Percentiles rank a stretch among this genome's conserved stretches.
Evolutionary conservation across 2,888 invertebrate species (phyloP).

Genomic region (Caenorhabditis becei): DNA sequence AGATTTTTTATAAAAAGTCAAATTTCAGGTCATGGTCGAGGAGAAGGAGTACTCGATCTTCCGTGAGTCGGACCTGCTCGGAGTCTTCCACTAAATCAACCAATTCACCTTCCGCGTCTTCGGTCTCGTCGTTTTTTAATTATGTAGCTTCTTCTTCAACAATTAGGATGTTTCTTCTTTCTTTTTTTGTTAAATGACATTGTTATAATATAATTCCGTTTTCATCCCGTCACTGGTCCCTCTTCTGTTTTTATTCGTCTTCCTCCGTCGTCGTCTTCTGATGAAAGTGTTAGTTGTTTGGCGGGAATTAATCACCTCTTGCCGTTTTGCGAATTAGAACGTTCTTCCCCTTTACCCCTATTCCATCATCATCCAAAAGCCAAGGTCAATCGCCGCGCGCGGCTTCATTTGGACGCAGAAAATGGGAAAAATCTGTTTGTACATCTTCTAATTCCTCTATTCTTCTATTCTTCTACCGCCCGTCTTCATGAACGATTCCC

Average conservation of each 20-base stretch:
- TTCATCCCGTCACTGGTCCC: conserved; percentile 6
- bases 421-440: conserved; percentile 28
- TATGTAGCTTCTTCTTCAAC: conserved; percentile 9
- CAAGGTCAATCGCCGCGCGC: conserved; percentile 9
- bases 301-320: background rate
- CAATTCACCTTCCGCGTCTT: conserved; percentile 6
- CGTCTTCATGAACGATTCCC: conserved; percentile 33
- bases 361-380: background rate
- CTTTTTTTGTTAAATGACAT: conserved; percentile 18
- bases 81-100: conserved; percentile 85
- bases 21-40: conserved; percentile 79
- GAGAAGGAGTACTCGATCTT: conserved; percentile 94
- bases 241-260: conserved; percentile 3
- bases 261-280: conserved; percentile 4
- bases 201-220: conserved; percentile 18
- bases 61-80: conserved; percentile 95
- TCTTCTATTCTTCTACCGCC: background rate
- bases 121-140: conserved; percentile 47
- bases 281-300: conserved; percentile 24
- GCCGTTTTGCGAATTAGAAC: conserved; percentile 9
- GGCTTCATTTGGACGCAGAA: background rate
- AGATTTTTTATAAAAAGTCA: background rate
- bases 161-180: conserved; percentile 2
- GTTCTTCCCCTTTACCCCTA: background rate
- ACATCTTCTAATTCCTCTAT: conserved; percentile 6